Conservation (phyloP, 2,113 vertebrate species). For the Sturnus vulgaris region DNA sequence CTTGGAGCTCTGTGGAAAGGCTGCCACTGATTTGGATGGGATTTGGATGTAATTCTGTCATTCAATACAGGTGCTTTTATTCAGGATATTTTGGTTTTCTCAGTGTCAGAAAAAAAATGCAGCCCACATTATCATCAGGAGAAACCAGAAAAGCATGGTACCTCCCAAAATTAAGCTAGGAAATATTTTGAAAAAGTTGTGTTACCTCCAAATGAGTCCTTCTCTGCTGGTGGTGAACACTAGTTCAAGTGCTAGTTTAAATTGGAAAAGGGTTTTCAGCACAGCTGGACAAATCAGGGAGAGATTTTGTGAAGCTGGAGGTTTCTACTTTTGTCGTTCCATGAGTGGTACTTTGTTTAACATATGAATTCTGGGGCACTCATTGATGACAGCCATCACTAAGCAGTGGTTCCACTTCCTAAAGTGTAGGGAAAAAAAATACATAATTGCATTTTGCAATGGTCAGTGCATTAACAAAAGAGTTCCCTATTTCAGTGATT, state of each 20-base stretch:
- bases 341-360: neutral
- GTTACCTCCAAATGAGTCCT: neutral
- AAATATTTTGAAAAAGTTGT: neutral
- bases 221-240: neutral
- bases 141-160: neutral
- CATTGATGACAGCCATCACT: neutral
- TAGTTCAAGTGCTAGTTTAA: neutral
- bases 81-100: neutral
- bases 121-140: neutral
- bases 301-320: neutral
- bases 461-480: neutral
- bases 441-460: neutral
- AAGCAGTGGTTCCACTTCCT: neutral
- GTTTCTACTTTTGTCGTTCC: neutral
- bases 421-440: neutral
- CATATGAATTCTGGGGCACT: neutral
- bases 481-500: neutral
- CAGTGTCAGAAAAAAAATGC: neutral
- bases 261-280: neutral
- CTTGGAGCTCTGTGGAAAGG: neutral
- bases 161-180: constrained; percentile 10
- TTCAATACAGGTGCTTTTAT: neutral
- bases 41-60: constrained; percentile 9
- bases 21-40: neutral
- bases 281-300: neutral